Evolutionary conservation across 2,888 invertebrate species (phyloP), one percentile per base, ranked within the genome.

Genomic region (Altica lythri): DNA sequence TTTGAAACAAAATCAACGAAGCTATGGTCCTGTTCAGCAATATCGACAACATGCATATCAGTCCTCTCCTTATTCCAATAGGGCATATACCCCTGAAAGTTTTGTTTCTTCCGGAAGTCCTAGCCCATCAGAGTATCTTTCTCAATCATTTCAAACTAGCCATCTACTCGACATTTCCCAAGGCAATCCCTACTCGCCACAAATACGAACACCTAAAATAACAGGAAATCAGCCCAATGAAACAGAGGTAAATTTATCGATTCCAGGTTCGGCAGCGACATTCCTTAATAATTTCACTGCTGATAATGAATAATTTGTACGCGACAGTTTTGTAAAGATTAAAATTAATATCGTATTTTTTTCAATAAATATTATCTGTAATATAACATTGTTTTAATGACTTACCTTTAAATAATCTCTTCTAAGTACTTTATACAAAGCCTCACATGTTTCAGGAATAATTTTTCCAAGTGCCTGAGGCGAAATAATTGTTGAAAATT

Each of bases 381-480:
- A 43, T 25, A 43, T n/a, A 10, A 10, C 25, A 8, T 18, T 42
- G 35, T 35, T n/a, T 35, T 4, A 35, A 14, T 35, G 6, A n/a
- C 35, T 35, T 35, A 35, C 35, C 35, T 35, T 35, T 35, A 35
- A 35, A 16, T 35, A 13, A 14, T n/a, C 16, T 13, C 4, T n/a
- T 5, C 38, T n/a, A 16, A 38, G 27, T 27, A 10, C 43, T 29
- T 43, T 43, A 17, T 43, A 29, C 16, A 43, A 43, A 29, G 43
- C 43, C 13, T 14, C 29, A 43, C 29, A 43, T 43, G 29, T 43
- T 43, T 27, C 43, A 29, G 43, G 30, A n/a, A n/a, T n/a, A n/a
- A n/a, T n/a, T n/a, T n/a, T n/a, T n/a, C n/a, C n/a, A n/a, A n/a
- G n/a, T n/a, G 38, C 38, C 10, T 30, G 44, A 30, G 44, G 17